Percentiles rank a stretch among this genome's conserved stretches.
These are phyloP conservation scores for Steinernema khuongi DNA, from an alignment of 1,140 invertebrate genomes.

Conservation along the genomic window DNA sequence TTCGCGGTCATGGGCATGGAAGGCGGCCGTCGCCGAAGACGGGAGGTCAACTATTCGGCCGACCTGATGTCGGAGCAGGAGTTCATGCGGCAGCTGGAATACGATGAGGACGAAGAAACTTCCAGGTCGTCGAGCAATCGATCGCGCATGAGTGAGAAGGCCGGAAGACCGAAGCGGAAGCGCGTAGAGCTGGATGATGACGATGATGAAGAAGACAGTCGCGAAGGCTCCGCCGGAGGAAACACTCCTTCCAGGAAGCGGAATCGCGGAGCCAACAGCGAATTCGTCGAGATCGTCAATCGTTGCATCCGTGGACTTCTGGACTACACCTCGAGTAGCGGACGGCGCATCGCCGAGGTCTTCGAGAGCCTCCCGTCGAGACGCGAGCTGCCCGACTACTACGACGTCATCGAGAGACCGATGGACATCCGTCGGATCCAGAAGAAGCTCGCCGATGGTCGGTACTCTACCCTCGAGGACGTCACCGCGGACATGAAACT, in stretches of 20 bases:
- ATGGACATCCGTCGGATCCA: conserved; percentile 87
- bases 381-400: conserved; percentile 88
- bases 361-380: conserved; percentile 91
- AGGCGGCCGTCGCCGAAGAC: background rate
- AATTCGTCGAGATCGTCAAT: background rate
- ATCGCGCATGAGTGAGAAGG: background rate
- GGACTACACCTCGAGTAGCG: conserved; percentile 65
- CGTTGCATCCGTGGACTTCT: conserved; percentile 17
- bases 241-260: conserved; percentile 10
- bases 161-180: conserved; percentile 24
- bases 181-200: conserved; percentile 26
- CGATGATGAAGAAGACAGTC: conserved; percentile 30
- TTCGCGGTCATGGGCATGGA: conserved; percentile 9
- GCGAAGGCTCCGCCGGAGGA: background rate
- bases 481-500: conserved; percentile 86
- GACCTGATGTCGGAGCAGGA: conserved; percentile 71
- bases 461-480: conserved; percentile 78
- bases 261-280: background rate
- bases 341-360: conserved; percentile 78
- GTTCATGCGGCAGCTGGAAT: background rate
- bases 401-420: conserved; percentile 92
- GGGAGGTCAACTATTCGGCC: conserved; percentile 1
- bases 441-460: conserved; percentile 60
- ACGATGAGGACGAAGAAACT: conserved; percentile 29
- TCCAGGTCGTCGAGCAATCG: conserved; percentile 2